Base-by-base conservation (phyloP, 2,797 vertebrate genomes). In the Gymnodraco acuticeps region DNA sequence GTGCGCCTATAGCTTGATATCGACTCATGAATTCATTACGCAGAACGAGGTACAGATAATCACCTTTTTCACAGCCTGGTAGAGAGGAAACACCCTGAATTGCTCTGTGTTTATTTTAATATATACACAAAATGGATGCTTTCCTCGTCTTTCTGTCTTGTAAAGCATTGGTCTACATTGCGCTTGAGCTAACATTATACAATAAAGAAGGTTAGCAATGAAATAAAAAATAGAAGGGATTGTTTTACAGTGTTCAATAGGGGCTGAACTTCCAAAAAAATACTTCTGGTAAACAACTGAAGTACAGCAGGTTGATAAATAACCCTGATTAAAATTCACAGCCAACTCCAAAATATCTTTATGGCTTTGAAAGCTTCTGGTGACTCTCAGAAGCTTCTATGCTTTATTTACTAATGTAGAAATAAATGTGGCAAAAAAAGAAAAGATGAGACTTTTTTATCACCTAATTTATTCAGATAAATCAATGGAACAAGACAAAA, bases 11-110 rank as follows among this genome's bases (percentile, higher is more conserved):
- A 63, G 73, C 73, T 75, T 5, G 4, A 68, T 74, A 76, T 82
- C 70, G 70, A 53, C 42, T 71, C 38, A 72, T 12, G 60, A 72
- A 82, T 80, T 79, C 60, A 62, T 55, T 31, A 75, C 15, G 33
- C 5, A 56, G 74, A 81, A 78, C 80, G 59, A 27, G 41, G 69
- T 59, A 54, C 64, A 68, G 67, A 85, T 88, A 66, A 68, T 60
- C 68, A 54, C 53, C 70, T 70, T 87, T 85, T 74, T 58, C 55
- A 64, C 59, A 55, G 69, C 12, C 1, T 9, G 38, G 33, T 9
- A 38, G 33, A 9, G 33, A 38, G 33, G 33, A 9, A 38, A 38
- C 6, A 9, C 33, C 8, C 8, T 38, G 33, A 27, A 27, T 27
- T 27, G 27, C 27, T 38, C 33, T 9, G 33, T 33, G 7, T 38